These are phyloP conservation scores for Meta bourneti DNA, from an alignment of 2,888 invertebrate genomes.

Conservation along the genomic window DNA sequence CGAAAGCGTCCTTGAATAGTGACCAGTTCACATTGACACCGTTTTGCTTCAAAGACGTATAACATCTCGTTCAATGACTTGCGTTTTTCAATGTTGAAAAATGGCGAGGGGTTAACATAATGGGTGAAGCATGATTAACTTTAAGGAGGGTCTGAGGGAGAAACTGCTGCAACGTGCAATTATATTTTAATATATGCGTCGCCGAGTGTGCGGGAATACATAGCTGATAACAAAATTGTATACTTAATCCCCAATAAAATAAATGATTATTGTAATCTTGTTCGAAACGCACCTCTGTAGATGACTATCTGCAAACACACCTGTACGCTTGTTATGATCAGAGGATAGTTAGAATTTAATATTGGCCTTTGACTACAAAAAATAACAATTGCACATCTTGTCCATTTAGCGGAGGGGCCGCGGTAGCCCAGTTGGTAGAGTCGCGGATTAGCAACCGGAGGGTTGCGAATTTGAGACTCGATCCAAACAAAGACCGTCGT, in stretches of 20 bases:
- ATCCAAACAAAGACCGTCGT: too few relatives aligned
- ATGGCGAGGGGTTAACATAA: not conserved
- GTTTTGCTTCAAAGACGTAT: constrained; percentile 22
- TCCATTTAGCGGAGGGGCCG: too few relatives aligned
- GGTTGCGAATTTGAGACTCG: too few relatives aligned
- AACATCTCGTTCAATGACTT: constrained; percentile 41
- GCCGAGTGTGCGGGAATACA: not conserved
- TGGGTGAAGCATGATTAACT: constrained; percentile 34
- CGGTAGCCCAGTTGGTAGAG: too few relatives aligned
- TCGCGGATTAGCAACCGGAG: too few relatives aligned
- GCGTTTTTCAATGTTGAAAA: constrained; percentile 21
- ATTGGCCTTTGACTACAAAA: not conserved
- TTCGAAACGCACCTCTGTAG: not conserved
- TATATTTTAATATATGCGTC: not conserved
- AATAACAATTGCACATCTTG: too few relatives aligned
- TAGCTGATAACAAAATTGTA: not conserved
- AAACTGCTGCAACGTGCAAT: not conserved
- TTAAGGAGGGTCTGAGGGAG: not conserved
- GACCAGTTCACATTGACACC: constrained; percentile 66
- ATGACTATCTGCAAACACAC: not conserved
- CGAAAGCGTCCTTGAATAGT: constrained; percentile 36
- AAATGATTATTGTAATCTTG: not conserved
- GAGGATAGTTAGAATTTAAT: not conserved
- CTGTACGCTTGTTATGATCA: not conserved
- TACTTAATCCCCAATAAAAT: not conserved